These are phyloP conservation scores for Manis crassicaudata DNA, from an alignment of 2,797 vertebrate species.

Conservation along the genomic window DNA sequence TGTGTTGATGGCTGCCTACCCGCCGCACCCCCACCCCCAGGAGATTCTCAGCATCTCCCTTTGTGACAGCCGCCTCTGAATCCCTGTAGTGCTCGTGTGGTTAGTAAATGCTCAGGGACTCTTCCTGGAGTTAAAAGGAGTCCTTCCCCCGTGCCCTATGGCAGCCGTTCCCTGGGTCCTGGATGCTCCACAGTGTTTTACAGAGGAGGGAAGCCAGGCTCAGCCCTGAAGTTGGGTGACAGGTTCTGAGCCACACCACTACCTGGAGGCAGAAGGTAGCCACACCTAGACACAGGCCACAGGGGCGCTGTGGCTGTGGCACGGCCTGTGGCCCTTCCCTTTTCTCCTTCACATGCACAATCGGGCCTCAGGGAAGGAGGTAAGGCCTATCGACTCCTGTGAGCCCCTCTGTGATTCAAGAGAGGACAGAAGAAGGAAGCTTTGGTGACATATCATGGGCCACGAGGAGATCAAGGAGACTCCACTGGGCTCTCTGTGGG, in stretches of 20 bases:
- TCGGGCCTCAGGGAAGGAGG: not conserved
- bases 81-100: not conserved
- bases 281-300: not conserved
- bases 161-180: not conserved
- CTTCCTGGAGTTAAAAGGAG: not conserved
- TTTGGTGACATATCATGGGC: not conserved
- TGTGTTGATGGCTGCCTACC: not conserved
- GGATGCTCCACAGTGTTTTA: not conserved
- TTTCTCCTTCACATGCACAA: not conserved
- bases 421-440: not conserved
- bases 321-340: not conserved
- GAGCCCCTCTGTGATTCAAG: not conserved
- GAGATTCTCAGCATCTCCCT: accelerated
- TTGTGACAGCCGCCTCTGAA: not conserved
- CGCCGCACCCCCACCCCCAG: accelerated
- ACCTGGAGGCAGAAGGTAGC: not conserved
- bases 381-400: not conserved
- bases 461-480: not conserved
- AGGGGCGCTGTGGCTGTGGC: not conserved
- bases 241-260: accelerated
- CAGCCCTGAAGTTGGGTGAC: not conserved
- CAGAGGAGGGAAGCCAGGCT: not conserved
- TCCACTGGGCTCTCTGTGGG: no score
- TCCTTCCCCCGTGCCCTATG: not conserved
- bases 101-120: not conserved